Evolutionary conservation across 2,113 vertebrate species (phyloP).

Genomic region (Eudyptes chrysolophus): DNA sequence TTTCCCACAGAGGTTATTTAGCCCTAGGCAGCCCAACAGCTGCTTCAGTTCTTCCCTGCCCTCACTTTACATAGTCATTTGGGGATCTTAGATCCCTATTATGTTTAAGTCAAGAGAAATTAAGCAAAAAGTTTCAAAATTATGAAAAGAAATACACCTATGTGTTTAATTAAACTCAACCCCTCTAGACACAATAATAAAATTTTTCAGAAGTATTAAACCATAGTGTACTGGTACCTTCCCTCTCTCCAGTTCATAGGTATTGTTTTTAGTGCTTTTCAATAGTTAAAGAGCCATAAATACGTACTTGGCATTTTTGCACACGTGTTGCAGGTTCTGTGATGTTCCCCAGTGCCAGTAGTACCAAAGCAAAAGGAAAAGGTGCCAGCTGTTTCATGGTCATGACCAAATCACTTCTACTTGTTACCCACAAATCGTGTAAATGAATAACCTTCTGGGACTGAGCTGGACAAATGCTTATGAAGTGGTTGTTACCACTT

Average conservation of each 20-base stretch:
- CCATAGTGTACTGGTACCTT: not conserved
- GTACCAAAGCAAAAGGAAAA: not conserved
- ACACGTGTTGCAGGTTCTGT: accelerated
- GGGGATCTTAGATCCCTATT: not conserved
- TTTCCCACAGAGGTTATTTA: not conserved
- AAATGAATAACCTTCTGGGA: not conserved
- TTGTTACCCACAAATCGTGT: not conserved
- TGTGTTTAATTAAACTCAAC: not conserved
- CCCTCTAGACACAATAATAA: not conserved
- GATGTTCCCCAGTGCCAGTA: not conserved
- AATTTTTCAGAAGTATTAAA: not conserved
- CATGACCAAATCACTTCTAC: not conserved
- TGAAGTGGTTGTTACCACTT: not conserved
- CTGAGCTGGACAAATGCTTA: not conserved
- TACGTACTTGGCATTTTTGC: not conserved
- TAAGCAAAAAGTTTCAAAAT: not conserved
- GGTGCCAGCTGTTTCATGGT: not conserved
- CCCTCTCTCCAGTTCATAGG: not conserved
- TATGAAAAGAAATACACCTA: not conserved
- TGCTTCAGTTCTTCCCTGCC: not conserved
- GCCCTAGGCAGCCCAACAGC: not conserved
- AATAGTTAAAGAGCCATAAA: not conserved
- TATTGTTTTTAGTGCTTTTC: not conserved
- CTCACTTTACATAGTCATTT: not conserved
- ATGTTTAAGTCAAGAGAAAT: not conserved